phyloP scores from a whole-genome alignment of 1,140 invertebrate genomes.

The Drosophila leontia region DNA sequence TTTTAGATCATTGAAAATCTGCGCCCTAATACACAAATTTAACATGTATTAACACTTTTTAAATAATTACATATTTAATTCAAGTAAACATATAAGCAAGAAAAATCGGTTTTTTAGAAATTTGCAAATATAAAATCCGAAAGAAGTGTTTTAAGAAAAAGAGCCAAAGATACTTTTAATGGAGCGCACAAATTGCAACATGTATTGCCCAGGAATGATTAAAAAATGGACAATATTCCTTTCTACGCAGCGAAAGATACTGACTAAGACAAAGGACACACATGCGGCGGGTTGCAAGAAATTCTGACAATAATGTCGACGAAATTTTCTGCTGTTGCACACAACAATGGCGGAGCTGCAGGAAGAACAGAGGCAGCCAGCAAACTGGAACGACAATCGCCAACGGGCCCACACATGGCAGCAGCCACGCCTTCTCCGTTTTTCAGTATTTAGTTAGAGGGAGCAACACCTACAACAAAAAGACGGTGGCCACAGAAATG shows the following conservation, averaged over 20 bases:
- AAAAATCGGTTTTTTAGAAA: not conserved
- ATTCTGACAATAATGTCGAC: conserved; percentile 63
- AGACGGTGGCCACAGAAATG: conserved; percentile 23
- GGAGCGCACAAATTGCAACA: conserved; percentile 61
- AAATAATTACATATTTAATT: not conserved
- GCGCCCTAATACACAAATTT: not conserved
- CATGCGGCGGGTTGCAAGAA: conserved; percentile 50
- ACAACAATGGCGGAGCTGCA: conserved; percentile 44
- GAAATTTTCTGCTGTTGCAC: conserved; percentile 75
- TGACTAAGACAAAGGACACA: conserved; percentile 33
- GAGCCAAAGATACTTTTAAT: conserved; percentile 35
- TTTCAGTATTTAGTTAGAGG: conserved; percentile 16
- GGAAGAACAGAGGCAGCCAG: conserved; percentile 30
- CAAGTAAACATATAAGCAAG: not conserved
- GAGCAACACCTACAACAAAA: conserved; percentile 42
- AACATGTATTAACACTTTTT: not conserved
- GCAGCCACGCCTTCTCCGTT: conserved; percentile 15
- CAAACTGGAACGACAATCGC: conserved; percentile 61
- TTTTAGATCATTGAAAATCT: not conserved
- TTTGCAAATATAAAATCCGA: not conserved
- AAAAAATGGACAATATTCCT: conserved; percentile 8
- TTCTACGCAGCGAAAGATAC: not conserved
- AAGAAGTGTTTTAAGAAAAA: not conserved
- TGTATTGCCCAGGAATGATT: conserved; percentile 30
- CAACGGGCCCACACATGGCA: conserved; percentile 39